phyloP scores from a whole-genome alignment of 2,797 vertebrate genomes.

The Sebastes steindachneri region DNA sequence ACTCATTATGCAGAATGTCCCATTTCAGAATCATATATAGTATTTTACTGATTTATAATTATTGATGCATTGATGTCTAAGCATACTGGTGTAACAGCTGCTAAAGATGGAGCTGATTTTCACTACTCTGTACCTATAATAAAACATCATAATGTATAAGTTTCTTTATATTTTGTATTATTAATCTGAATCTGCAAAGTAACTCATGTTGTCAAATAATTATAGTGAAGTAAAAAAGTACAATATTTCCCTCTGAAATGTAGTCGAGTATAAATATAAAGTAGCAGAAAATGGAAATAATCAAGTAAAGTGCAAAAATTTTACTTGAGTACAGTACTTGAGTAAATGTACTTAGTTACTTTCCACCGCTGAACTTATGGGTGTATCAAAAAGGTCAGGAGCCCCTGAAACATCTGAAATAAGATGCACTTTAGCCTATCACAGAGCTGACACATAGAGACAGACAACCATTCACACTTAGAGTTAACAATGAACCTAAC shows the following conservation, averaged over 20 bases:
- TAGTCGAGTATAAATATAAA: not conserved
- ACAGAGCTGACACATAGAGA: too few species aligned
- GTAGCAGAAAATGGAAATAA: not conserved
- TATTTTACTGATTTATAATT: not conserved
- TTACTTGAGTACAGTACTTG: not conserved
- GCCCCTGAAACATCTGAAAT: not conserved
- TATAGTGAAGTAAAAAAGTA: not conserved
- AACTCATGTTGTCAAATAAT: not conserved
- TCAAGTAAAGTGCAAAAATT: not conserved
- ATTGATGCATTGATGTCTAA: not conserved
- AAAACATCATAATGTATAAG: not conserved
- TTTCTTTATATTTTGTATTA: not conserved
- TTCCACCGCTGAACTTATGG: not conserved
- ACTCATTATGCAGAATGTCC: not conserved
- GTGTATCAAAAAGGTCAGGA: not conserved
- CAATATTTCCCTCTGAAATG: not conserved
- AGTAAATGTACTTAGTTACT: not conserved
- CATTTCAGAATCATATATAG: not conserved
- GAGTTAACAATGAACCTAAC: too few species aligned
- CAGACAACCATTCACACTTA: too few species aligned
- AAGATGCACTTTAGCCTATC: too few species aligned
- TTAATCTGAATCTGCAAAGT: not conserved
- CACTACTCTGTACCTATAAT: not conserved
- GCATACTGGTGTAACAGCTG: not conserved
- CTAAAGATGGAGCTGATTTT: not conserved